Evolutionary conservation across 2,888 invertebrate species (phyloP).

Genomic region (Aporophyla lueneburgensis): DNA sequence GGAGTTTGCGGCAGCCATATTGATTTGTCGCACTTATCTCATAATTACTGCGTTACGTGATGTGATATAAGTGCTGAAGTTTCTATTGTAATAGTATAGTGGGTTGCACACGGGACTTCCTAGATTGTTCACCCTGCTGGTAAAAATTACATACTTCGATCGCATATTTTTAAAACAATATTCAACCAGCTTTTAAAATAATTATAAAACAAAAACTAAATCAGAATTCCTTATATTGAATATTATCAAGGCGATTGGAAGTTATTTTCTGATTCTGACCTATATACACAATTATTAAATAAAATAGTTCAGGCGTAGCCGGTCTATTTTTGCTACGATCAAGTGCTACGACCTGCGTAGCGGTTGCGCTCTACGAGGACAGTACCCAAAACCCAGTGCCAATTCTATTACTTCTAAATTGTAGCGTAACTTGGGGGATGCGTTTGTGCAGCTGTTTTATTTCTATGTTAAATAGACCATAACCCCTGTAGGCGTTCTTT

Average conservation of each 20-base stretch:
- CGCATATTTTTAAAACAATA: no score
- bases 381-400: no score
- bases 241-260: neutral
- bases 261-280: slow-evolving; percentile 19
- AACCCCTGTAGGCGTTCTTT: no score
- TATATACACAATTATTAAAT: neutral
- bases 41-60: slow-evolving; percentile 53
- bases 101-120: slow-evolving; percentile 24
- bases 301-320: slow-evolving; percentile 1
- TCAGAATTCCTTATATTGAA: neutral
- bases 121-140: slow-evolving; percentile 12
- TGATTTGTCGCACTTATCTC: slow-evolving; percentile 54
- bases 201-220: neutral
- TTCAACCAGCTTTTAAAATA: neutral
- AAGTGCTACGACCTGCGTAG: slow-evolving; percentile 40
- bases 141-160: neutral
- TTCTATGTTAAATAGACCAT: neutral
- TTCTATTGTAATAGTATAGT: slow-evolving; percentile 24
- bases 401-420: neutral
- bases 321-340: slow-evolving; percentile 7
- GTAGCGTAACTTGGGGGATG: neutral
- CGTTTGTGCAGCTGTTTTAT: neutral
- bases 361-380: slow-evolving; percentile 1
- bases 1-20: slow-evolving; percentile 50
- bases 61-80: slow-evolving; percentile 15